Evolutionary conservation across 2,797 vertebrate species (phyloP).

Genomic region (Sebastes variabilis): DNA sequence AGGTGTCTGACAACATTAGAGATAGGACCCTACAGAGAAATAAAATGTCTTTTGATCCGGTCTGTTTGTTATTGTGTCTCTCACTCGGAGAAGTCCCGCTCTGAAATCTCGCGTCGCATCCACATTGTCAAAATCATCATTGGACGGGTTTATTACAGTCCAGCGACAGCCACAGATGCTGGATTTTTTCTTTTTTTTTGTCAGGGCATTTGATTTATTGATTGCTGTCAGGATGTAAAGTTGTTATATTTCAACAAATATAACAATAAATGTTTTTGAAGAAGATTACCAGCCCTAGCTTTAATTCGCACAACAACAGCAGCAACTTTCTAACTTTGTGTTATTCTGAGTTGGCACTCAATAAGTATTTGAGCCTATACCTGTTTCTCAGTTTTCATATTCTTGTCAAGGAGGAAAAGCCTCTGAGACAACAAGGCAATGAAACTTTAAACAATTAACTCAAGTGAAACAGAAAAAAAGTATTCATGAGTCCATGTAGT

Average conservation of each 20-base stretch:
- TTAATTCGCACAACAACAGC: background rate
- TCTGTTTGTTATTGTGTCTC: background rate
- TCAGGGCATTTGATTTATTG: background rate
- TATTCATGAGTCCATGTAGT: background rate
- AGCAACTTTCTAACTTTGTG: background rate
- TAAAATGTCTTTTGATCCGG: background rate
- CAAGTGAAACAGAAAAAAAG: background rate
- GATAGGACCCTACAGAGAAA: background rate
- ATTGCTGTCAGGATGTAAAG: background rate
- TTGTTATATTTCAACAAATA: too few species aligned
- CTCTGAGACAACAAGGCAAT: too few species aligned
- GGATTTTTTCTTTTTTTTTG: background rate
- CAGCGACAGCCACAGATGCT: background rate
- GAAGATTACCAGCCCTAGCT: background rate
- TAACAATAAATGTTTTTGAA: background rate
- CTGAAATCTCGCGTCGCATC: background rate
- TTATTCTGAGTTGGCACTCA: too few species aligned
- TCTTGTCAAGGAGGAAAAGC: too few species aligned
- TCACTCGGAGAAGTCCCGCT: background rate
- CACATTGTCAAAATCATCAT: background rate
- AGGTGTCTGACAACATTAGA: too few species aligned
- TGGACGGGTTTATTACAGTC: background rate
- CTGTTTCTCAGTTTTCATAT: background rate
- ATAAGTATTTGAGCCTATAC: background rate
- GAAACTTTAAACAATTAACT: background rate